Evolutionary conservation across 2,888 invertebrate genomes (phyloP), one percentile per base, ranked within the genome.

Genomic region (Thysanoteuthis rhombus): DNA sequence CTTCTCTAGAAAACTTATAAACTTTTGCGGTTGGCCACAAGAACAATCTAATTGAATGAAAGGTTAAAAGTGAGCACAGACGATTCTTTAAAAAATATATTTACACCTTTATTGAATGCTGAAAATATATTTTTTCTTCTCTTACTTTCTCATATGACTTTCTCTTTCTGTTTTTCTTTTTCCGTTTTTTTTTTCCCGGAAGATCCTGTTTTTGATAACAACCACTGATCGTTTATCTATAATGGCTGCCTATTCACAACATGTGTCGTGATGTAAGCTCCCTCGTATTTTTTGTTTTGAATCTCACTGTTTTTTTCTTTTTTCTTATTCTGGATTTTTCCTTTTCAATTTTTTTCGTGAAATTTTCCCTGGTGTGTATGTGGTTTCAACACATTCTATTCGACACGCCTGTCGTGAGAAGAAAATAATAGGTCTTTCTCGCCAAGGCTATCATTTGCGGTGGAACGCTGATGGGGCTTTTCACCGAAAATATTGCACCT

Each of bases 381-480:
- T 45, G 45, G 45, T 45, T 92, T 92, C n/a, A 45, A 92, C 45
- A 45, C 40, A 92, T 45, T 92, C 45, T 40, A 92, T 92, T 92
- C 92, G 36, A 45, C 42, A n/a, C 92, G 92, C 42, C 92, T 92
- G 92, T 92, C 45, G 32, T 42, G 42, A 25, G 42, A n/a, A 32
- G n/a, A 39, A 92, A 92, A 92, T 92, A 92, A 92, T 92, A 92
- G 92, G 42, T 92, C 36, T 45, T 36, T 16, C 19, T 45, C 40
- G 92, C 39, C 28, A 92, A 92, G 45, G 42, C 92, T 92, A 92
- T 92, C 42, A 92, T 40, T 92, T 92, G 92, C 40, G 92, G 92
- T 92, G 92, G 39, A 42, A n/a, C 92, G 92, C 92, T 92, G 92
- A 92, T 92, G 92, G 92, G 92, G 92, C 92, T 92, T 92, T 92